These are phyloP conservation scores for Platyrinchus mystaceus DNA, from an alignment of 2,797 vertebrate genomes.

Conservation along the genomic window DNA sequence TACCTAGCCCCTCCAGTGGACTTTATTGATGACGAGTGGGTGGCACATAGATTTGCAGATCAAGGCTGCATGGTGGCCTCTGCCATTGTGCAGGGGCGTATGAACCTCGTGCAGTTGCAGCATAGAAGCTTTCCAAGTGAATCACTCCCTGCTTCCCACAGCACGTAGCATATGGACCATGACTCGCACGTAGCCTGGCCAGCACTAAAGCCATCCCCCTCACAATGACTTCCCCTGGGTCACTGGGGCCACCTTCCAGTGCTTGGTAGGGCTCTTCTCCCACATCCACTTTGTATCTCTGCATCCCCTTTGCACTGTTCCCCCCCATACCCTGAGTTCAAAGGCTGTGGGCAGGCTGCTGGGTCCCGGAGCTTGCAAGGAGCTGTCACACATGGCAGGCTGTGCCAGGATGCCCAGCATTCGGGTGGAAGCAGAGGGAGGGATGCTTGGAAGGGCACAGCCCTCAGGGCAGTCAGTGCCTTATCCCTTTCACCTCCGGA, in stretches of 20 bases:
- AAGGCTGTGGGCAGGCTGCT: not conserved
- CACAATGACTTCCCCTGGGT: not conserved
- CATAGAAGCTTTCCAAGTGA: not conserved
- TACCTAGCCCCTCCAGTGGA: not conserved
- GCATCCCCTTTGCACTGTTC: fast-evolving
- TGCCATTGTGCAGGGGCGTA: not conserved
- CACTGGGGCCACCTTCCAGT: not conserved
- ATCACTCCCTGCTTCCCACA: not conserved
- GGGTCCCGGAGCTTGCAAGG: not conserved
- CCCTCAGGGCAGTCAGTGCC: not conserved
- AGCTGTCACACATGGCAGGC: fast-evolving
- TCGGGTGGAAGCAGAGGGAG: not conserved
- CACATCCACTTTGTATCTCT: not conserved
- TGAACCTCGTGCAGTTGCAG: not conserved
- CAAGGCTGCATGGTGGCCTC: not conserved
- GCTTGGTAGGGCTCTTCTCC: not conserved
- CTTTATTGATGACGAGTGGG: not conserved
- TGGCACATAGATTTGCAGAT: not conserved
- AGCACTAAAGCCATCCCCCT: not conserved
- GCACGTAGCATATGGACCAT: not conserved
- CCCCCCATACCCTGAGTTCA: not conserved
- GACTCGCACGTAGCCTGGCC: fast-evolving
- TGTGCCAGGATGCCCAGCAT: not conserved
- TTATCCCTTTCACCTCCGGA: not conserved
- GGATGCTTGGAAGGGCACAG: not conserved